These are phyloP conservation scores for Luperina nickerlii DNA, from an alignment of 2,888 invertebrate species.

Conservation along the genomic window DNA sequence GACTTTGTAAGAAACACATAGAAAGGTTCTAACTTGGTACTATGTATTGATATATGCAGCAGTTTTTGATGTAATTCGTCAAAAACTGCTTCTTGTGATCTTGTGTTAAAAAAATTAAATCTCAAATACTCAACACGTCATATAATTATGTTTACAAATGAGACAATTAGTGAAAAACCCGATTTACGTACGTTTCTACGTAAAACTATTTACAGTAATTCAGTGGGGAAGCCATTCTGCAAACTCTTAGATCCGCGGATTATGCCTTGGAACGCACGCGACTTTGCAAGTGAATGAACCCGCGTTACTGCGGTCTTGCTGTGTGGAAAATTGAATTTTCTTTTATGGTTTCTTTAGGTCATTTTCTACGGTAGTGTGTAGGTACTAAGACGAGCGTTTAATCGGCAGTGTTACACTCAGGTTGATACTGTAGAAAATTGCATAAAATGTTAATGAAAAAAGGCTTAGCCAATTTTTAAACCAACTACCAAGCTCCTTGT, in stretches of 20 bases:
- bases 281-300: constrained; percentile 70
- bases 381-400: neutral
- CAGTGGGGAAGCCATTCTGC: constrained; percentile 69
- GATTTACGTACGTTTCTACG: constrained; percentile 33
- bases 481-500: neutral
- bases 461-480: neutral
- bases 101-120: neutral
- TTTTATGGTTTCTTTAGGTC: constrained; percentile 46
- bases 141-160: neutral
- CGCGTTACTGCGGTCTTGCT: constrained; percentile 40
- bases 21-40: neutral
- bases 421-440: neutral
- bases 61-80: no score
- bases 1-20: neutral
- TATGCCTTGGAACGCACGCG: constrained; percentile 65
- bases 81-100: neutral
- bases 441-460: neutral
- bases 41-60: neutral
- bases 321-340: constrained; percentile 42
- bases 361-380: constrained; percentile 1
- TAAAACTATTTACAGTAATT: constrained; percentile 79
- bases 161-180: neutral
- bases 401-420: neutral
- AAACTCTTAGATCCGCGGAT: constrained; percentile 74
- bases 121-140: neutral